Conservation (phyloP, 2,888 invertebrate species). For the Cryptus armator region DNA sequence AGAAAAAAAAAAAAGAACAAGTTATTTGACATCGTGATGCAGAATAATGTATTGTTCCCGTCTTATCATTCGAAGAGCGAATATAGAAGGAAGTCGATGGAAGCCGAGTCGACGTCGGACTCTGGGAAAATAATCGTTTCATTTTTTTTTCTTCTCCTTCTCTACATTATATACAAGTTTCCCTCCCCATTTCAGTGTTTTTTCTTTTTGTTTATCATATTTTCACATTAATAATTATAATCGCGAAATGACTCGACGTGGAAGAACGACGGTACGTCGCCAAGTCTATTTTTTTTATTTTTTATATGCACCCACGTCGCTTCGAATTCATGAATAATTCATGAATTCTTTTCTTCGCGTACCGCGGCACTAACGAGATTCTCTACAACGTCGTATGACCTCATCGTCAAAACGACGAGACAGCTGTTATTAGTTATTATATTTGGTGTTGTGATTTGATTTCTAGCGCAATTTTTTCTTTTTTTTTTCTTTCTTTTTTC, state of each 20-base stretch:
- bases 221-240: constrained; percentile 39
- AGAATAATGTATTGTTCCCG: constrained; percentile 21
- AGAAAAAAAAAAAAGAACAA: constrained; percentile 35
- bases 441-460: constrained; percentile 67
- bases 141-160: constrained; percentile 12
- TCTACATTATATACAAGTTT: constrained; percentile 57
- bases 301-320: neutral
- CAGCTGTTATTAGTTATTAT: constrained; percentile 56
- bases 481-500: neutral
- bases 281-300: constrained; percentile 9
- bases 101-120: constrained; percentile 5
- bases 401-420: constrained; percentile 42
- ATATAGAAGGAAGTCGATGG: constrained; percentile 7
- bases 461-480: constrained; percentile 45
- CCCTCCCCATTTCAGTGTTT: constrained; percentile 2
- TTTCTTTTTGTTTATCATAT: constrained; percentile 17
- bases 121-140: constrained; percentile 20
- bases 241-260: constrained; percentile 47
- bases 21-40: constrained; percentile 14
- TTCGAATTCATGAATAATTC: constrained; percentile 5
- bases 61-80: constrained; percentile 13
- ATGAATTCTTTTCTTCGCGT: neutral
- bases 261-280: constrained; percentile 38
- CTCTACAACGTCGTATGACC: constrained; percentile 29
- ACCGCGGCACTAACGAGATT: constrained; percentile 50